These are phyloP conservation scores for Dioctria rufipes DNA, from an alignment of 2,888 invertebrate genomes.

Conservation along the genomic window DNA sequence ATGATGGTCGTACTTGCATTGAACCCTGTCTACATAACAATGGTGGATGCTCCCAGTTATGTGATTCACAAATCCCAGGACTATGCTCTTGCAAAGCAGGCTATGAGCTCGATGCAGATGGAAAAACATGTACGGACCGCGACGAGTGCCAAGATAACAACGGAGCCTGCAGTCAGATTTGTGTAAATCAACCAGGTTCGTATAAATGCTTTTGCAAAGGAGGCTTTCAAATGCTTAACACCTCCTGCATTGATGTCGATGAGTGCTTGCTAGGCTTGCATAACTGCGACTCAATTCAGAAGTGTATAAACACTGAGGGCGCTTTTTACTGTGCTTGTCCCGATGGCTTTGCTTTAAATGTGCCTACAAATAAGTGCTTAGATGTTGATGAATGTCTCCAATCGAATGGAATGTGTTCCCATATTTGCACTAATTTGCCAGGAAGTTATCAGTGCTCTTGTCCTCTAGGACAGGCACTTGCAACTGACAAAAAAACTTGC, in stretches of 20 bases:
- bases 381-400: constrained; percentile 73
- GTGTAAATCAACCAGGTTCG: constrained; percentile 72
- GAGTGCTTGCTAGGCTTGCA: constrained; percentile 72
- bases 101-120: constrained; percentile 68
- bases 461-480: constrained; percentile 64
- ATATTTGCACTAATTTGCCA: constrained; percentile 70
- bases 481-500: constrained; percentile 65
- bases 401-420: constrained; percentile 71
- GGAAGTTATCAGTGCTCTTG: constrained; percentile 67
- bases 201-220: constrained; percentile 73
- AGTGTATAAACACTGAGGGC: constrained; percentile 70
- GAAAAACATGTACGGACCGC: constrained; percentile 72
- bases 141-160: constrained; percentile 73
- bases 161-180: constrained; percentile 70
- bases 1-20: constrained; percentile 71
- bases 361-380: constrained; percentile 66
- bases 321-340: constrained; percentile 71
- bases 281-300: constrained; percentile 64
- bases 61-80: constrained; percentile 66
- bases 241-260: constrained; percentile 70
- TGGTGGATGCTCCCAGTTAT: constrained; percentile 78
- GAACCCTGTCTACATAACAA: constrained; percentile 73
- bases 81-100: constrained; percentile 70
- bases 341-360: constrained; percentile 70
- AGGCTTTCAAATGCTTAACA: constrained; percentile 69